These are phyloP conservation scores for Linyphia triangularis DNA, from an alignment of 2,888 invertebrate genomes.

Conservation along the genomic window DNA sequence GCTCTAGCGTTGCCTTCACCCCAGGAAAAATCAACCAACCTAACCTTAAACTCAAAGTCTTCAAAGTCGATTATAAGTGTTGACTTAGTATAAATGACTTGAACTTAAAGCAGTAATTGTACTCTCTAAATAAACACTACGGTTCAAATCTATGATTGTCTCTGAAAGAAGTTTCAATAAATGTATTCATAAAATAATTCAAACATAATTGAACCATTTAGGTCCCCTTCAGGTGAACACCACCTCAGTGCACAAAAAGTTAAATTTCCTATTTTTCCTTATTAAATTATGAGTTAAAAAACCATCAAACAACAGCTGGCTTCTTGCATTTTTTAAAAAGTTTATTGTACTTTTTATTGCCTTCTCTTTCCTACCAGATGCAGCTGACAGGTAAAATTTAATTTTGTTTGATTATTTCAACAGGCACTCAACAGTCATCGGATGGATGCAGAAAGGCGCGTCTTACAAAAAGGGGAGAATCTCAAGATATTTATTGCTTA, in stretches of 20 bases:
- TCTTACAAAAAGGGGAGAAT: neutral
- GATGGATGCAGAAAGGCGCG: neutral
- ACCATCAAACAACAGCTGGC: neutral
- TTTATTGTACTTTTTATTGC: neutral
- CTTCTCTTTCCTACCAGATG: neutral
- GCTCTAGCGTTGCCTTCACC: too few relatives aligned
- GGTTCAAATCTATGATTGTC: too few relatives aligned
- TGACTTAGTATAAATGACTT: too few relatives aligned
- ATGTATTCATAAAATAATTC: neutral
- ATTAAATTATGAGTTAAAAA: neutral
- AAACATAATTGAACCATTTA: neutral
- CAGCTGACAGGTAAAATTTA: neutral
- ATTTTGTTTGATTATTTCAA: neutral
- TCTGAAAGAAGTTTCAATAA: too few relatives aligned
- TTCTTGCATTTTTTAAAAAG: neutral
- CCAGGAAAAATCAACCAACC: too few relatives aligned
- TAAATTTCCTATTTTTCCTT: neutral
- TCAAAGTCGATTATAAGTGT: too few relatives aligned
- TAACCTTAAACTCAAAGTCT: too few relatives aligned
- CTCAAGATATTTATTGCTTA: too few relatives aligned
- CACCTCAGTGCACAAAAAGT: neutral
- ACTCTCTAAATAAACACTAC: too few relatives aligned
- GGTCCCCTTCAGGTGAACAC: neutral
- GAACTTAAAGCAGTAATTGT: too few relatives aligned
- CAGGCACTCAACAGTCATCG: neutral